phyloP scores from a whole-genome alignment of 2,113 vertebrate species.

The human (Homo sapiens) region GRCh38 chrX:151441501-151442000 shows the following conservation, averaged over 20 bases:
- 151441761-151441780: background rate
- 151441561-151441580: background rate
- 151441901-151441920: background rate
- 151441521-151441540: background rate
- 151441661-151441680: background rate
- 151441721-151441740: background rate
- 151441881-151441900: background rate
- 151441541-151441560: background rate
- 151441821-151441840: background rate
- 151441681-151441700: background rate
- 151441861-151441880: background rate
- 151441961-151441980: background rate
- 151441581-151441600: background rate
- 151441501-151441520: background rate
- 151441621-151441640: background rate
- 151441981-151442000: too few relatives aligned
- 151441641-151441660: conserved; percentile 19
- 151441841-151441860: background rate
- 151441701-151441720: background rate
- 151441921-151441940: background rate
- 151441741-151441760: background rate
- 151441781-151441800: background rate
- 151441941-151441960: background rate
- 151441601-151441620: background rate
- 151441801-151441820: background rate